Evolutionary conservation across 2,113 vertebrate species (phyloP), one percentile per base, ranked within the genome.

Genomic region (Scortum barcoo): DNA sequence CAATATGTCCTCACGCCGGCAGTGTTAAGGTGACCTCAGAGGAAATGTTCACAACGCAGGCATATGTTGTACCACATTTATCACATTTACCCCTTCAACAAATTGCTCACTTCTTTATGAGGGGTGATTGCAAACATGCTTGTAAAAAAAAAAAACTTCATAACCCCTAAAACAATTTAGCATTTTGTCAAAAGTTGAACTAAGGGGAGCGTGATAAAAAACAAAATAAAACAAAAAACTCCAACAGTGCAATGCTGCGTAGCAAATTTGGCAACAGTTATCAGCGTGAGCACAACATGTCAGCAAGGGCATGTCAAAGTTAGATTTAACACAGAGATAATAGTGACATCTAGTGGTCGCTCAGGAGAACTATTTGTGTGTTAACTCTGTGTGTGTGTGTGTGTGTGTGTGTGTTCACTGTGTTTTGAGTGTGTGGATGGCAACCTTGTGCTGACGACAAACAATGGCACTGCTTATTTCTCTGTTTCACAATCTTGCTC

Each of bases 271-370:
- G 33, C 24, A 80, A 57, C 5, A 40, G 68, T 69, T 83, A 62
- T 79, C 42, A 72, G 71, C 53, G 20, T 62, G 58, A 70, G 71
- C 7, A 46, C 71, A 80, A 80, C 73, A 73, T 86, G 76, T 76
- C 81, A 83, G 12, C 42, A 75, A 51, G 24, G 7, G 40, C 58
- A 51, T 36, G 57, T 60, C 40, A 68, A 53, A 80, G 61, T 61
- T 56, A 56, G 72, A 54, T 83, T 86, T n/a, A 88, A 85, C 36
- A 53, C 48, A 90, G 36, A 85, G 87, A 81, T 88, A 88, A 86
- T 78, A 91, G 82, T 78, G 90, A 91, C 93, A 93, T 88, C 93
- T 93, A 85, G 91, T 92, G 93, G 91, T 78, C 11, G 22, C 20
- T 44, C 0, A 4, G 65, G 40, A 73, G 65, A 85, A 77, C 22